Evolutionary conservation across 2,797 vertebrate genomes (phyloP).

Genomic region (Aeoliscus strigatus): DNA sequence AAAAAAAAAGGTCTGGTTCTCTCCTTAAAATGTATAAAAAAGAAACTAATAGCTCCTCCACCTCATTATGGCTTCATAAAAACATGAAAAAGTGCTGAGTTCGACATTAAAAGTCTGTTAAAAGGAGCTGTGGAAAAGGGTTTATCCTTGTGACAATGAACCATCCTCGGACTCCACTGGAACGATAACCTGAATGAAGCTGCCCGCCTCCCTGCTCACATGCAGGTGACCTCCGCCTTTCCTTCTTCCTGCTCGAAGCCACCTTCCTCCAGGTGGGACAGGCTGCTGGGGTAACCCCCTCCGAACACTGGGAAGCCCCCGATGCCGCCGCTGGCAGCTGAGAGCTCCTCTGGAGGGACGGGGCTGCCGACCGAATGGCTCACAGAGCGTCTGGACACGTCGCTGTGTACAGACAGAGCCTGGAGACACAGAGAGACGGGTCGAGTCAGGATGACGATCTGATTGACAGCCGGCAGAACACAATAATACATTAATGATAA

Average conservation of each 20-base stretch:
- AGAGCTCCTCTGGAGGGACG: slow-evolving; percentile 36
- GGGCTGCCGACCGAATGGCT: slow-evolving; percentile 46
- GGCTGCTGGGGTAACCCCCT: slow-evolving; percentile 73
- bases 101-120: slow-evolving; percentile 30
- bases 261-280: slow-evolving; percentile 87
- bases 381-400: slow-evolving; percentile 55
- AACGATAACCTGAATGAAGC: neutral
- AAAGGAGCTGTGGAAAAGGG: slow-evolving; percentile 4
- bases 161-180: neutral
- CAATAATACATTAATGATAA: too few relatives aligned
- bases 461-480: too few relatives aligned
- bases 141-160: neutral
- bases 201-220: slow-evolving; percentile 60
- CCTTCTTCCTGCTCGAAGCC: slow-evolving; percentile 92
- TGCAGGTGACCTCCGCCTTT: slow-evolving; percentile 91
- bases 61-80: slow-evolving; percentile 59
- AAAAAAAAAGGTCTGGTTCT: slow-evolving; percentile 3
- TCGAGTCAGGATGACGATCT: too few relatives aligned
- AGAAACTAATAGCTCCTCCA: too few relatives aligned
- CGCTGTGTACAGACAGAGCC: slow-evolving; percentile 33
- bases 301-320: slow-evolving; percentile 80
- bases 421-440: slow-evolving; percentile 16
- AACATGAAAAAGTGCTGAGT: slow-evolving; percentile 50
- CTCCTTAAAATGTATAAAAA: slow-evolving; percentile 13
- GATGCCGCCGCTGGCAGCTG: slow-evolving; percentile 57